A percentile compares a stretch with the other conserved stretches of the same genome.
These are phyloP conservation scores for Pristionchus exspectatus DNA, from an alignment of 2,888 invertebrate genomes.

Conservation along the genomic window DNA sequence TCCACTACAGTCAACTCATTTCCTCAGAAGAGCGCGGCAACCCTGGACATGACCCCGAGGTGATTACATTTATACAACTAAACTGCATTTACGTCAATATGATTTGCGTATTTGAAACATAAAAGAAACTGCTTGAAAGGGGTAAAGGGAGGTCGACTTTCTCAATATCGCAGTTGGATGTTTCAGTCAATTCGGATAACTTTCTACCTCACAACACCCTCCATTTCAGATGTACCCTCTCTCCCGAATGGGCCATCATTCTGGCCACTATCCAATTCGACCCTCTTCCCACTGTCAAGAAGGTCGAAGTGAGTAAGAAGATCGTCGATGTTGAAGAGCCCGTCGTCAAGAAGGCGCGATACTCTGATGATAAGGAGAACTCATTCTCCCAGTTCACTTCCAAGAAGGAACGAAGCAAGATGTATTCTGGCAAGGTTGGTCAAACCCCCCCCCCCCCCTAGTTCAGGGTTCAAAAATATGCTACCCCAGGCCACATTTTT, in stretches of 20 bases:
- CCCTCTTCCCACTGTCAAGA: background rate
- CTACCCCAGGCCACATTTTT: too few relatives aligned
- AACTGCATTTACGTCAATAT: too few relatives aligned
- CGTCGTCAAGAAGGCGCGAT: background rate
- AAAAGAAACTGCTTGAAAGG: too few relatives aligned
- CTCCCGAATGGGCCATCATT: background rate
- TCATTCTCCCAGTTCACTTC: background rate
- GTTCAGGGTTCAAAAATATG: too few relatives aligned
- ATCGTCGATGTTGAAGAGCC: background rate
- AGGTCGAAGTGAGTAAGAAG: background rate
- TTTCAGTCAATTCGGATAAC: background rate
- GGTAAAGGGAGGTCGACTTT: too few relatives aligned
- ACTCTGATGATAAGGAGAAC: background rate
- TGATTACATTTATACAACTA: too few relatives aligned
- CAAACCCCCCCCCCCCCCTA: background rate
- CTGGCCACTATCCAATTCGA: background rate
- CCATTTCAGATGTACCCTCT: background rate
- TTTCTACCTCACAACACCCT: background rate
- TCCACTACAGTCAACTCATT: too few relatives aligned
- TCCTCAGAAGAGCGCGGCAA: too few relatives aligned
- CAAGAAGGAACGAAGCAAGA: background rate
- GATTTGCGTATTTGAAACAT: too few relatives aligned
- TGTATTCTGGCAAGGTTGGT: background rate
- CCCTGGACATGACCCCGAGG: too few relatives aligned
- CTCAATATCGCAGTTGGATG: too few relatives aligned